Base-by-base conservation (phyloP, 2,797 vertebrate genomes). In the Vespertilio murinus region DNA sequence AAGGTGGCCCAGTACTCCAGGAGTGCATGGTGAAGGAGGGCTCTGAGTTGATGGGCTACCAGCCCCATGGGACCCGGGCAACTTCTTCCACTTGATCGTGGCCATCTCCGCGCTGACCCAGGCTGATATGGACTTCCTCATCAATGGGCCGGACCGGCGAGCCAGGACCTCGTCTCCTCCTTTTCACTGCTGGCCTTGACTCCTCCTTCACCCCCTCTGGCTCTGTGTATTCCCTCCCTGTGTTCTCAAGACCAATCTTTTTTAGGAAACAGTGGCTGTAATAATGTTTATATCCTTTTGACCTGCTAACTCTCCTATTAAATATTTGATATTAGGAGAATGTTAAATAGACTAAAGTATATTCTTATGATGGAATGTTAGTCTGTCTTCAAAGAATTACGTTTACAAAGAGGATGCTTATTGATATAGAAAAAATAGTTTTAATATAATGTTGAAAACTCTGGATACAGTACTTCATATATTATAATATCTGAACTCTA, bases 21-120 rank as follows among this genome's bases (percentile, higher is more conserved):
- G 99, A 99, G 78, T 98, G 98, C 71, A 99, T 99, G 99, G 96
- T 99, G 95, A 98, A 98, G 94, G 96, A 97, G 94, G 99, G 99
- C 28, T 98, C 98, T 13, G 98, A 99, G 99, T 99, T 99, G 99
- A 98, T 99, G 17, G 98, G 99, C 87, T 99, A 99, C 97, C 99
- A 99, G 95, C 99, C 99, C 59, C 98, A 98, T 0, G 98, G 98
- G 69, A 83, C 97, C 95, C 95, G 33, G 98, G 98, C 96, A 99
- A 99, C 97, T 99, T 99, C 96, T 99, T 99, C 97, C 98, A 98
- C 10, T 95, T 98, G 97, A 91, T 99, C 10, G 97, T 99, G 61
- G 98, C 98, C 87, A 99, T 98, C 93, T 98, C 99, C 0, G 96
- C 97, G 0, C 94, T 99, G 94, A 98, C 97, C 59, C 95, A 64